Evolutionary conservation across 2,888 invertebrate species (phyloP).

Genomic region (Frankliniella fusca): DNA sequence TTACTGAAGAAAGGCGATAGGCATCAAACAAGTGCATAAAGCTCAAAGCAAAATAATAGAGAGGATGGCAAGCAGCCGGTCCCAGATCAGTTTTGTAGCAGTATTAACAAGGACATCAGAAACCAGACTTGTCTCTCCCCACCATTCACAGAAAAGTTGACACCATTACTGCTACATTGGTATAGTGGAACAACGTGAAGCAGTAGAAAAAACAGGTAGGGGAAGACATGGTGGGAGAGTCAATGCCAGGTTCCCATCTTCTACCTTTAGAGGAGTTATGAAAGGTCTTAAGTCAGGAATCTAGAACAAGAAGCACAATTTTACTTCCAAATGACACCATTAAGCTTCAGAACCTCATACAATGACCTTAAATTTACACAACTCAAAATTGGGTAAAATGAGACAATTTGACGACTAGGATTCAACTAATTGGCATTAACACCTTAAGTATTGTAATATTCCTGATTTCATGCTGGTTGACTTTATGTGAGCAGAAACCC

Average conservation of each 20-base stretch:
- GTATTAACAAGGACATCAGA: neutral
- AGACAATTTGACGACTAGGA: constrained; percentile 14
- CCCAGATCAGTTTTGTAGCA: neutral
- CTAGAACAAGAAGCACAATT: no score
- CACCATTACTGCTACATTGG: no score
- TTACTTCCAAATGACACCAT: neutral
- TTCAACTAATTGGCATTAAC: neutral
- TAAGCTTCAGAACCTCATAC: neutral
- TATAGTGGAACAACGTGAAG: no score
- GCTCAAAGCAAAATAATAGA: neutral
- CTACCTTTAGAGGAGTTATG: no score
- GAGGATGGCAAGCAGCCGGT: neutral
- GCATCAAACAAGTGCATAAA: neutral
- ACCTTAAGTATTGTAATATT: neutral
- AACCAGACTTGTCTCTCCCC: neutral
- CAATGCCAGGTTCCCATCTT: no score
- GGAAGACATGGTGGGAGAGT: no score
- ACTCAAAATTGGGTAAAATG: neutral
- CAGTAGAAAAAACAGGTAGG: no score
- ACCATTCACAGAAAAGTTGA: no score
- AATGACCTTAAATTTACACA: neutral
- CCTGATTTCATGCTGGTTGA: neutral
- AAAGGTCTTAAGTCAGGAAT: no score
- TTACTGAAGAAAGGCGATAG: neutral
- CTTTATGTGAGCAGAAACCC: neutral